Conservation (phyloP, 2,888 invertebrate species). For the Dryobota labecula region DNA sequence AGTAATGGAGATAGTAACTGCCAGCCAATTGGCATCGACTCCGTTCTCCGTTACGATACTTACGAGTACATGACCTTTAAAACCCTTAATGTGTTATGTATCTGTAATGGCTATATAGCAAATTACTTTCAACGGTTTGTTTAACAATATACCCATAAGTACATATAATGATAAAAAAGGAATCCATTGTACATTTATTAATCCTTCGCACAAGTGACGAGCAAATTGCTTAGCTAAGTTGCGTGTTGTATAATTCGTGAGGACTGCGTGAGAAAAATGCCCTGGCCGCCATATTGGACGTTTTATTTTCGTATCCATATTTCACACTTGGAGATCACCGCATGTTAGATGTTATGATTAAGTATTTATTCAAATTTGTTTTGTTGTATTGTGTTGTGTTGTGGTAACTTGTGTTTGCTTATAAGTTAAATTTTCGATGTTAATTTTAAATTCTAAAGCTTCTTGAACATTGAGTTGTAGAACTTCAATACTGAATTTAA, state of each 20-base stretch:
- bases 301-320: slow-evolving; percentile 80
- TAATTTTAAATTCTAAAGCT: slow-evolving; percentile 18
- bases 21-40: slow-evolving; percentile 54
- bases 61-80: slow-evolving; percentile 55
- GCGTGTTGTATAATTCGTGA: slow-evolving; percentile 72
- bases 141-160: slow-evolving; percentile 38
- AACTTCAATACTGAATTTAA: slow-evolving; percentile 19
- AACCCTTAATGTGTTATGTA: slow-evolving; percentile 46
- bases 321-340: slow-evolving; percentile 71
- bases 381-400: slow-evolving; percentile 11
- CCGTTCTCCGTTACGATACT: slow-evolving; percentile 31
- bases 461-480: not conserved
- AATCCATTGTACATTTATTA: slow-evolving; percentile 71
- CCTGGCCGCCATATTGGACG: slow-evolving; percentile 73
- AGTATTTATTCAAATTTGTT: slow-evolving; percentile 45
- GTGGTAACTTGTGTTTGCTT: slow-evolving; percentile 6
- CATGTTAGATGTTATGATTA: slow-evolving; percentile 55
- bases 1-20: slow-evolving; percentile 37
- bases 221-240: slow-evolving; percentile 79
- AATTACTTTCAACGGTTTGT: slow-evolving; percentile 43
- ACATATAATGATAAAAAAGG: slow-evolving; percentile 35
- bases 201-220: slow-evolving; percentile 72
- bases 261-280: slow-evolving; percentile 83
- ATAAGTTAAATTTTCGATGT: not conserved
- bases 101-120: slow-evolving; percentile 42